Evolutionary conservation across 2,888 invertebrate species (phyloP).

Genomic region (Calephelis perditalis): DNA sequence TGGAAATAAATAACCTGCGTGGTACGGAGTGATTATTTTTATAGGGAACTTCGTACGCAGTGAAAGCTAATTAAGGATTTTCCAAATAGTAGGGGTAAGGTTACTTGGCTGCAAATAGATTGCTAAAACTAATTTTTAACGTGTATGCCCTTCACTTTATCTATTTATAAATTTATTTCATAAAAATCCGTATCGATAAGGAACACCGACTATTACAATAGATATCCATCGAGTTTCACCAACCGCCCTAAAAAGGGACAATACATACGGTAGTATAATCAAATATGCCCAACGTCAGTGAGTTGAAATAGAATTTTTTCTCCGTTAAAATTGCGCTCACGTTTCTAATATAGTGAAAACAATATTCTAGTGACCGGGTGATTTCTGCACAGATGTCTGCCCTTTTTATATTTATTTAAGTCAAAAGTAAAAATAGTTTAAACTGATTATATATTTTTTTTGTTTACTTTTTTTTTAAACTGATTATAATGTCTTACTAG

Average conservation of each 20-base stretch:
- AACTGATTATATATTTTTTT: not conserved
- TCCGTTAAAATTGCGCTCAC: slow-evolving; percentile 78
- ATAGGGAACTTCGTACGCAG: too few relatives aligned
- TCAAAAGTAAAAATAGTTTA: slow-evolving; percentile 6
- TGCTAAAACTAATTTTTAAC: too few relatives aligned
- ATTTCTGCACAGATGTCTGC: slow-evolving; percentile 73
- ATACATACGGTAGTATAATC: slow-evolving; percentile 65
- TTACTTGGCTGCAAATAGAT: not conserved
- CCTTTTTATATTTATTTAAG: slow-evolving; percentile 59
- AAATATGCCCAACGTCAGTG: slow-evolving; percentile 66
- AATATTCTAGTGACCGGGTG: slow-evolving; percentile 80
- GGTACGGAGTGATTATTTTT: too few relatives aligned
- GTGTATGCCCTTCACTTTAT: not conserved
- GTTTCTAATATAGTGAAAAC: slow-evolving; percentile 80
- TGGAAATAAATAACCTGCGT: too few relatives aligned
- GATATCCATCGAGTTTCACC: too few relatives aligned
- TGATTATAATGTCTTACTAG: too few relatives aligned
- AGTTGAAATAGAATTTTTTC: slow-evolving; percentile 74
- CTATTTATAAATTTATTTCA: not conserved
- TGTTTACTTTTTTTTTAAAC: not conserved
- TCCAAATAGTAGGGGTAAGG: too few relatives aligned
- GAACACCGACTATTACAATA: too few relatives aligned
- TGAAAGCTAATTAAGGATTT: too few relatives aligned
- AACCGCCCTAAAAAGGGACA: slow-evolving; percentile 42
- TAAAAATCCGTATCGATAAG: slow-evolving; percentile 1